phyloP scores from a whole-genome alignment of 2,113 vertebrate genomes.

The Amia ocellicauda region DNA sequence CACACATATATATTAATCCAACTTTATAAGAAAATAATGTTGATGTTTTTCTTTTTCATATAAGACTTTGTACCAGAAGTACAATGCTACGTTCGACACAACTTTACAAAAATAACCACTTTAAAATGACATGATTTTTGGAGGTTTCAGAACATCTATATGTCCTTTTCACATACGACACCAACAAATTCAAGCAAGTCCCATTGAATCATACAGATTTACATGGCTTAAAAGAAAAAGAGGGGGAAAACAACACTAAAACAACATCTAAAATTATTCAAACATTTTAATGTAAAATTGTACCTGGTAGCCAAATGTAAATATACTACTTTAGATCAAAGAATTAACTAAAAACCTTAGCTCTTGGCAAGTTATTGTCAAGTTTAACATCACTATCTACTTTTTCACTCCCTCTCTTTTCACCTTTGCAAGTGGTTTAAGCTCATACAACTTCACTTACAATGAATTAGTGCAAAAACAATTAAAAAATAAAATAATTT shows the following conservation, averaged over 20 bases:
- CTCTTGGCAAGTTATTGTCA: constrained; percentile 7
- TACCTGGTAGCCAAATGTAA: constrained; percentile 37
- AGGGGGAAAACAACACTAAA: constrained; percentile 15
- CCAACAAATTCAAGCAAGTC: constrained; percentile 26
- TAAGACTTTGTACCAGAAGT: constrained; percentile 17
- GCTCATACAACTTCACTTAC: constrained; percentile 7
- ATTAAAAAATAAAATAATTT: constrained; percentile 25
- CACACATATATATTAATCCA: too few relatives aligned
- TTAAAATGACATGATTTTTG: constrained; percentile 22
- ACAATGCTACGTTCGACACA: constrained; percentile 15
- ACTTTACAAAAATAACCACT: constrained; percentile 21
- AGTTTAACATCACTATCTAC: constrained; percentile 15
- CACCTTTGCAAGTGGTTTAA: constrained; percentile 2
- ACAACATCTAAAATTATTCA: constrained; percentile 18
- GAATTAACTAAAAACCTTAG: constrained; percentile 25
- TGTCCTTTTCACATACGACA: constrained; percentile 22
- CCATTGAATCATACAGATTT: constrained; percentile 30
- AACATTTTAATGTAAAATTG: constrained; percentile 50
- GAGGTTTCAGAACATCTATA: constrained; percentile 32
- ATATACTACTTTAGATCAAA: constrained; percentile 19
- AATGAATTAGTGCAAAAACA: constrained; percentile 70
- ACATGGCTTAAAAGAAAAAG: constrained; percentile 27
- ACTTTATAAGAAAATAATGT: too few relatives aligned
- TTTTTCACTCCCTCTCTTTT: constrained; percentile 9
- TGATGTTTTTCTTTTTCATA: too few relatives aligned